Conservation (phyloP, 2,797 vertebrate genomes). For the Tokudaia muenninki region DNA sequence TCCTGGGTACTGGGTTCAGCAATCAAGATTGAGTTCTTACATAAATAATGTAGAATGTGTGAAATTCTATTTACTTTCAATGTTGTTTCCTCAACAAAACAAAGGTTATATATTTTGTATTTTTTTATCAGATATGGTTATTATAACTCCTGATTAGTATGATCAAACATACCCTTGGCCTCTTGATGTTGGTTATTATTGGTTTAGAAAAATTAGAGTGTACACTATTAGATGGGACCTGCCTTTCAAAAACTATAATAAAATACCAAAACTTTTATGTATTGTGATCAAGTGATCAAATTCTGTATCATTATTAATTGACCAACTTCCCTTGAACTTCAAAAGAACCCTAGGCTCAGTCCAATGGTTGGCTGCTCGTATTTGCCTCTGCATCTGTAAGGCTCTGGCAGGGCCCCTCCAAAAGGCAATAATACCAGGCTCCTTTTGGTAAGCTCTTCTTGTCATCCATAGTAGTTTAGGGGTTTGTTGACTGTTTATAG, state of each 20-base stretch:
- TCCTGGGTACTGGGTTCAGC: background rate
- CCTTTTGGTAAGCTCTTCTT: too few relatives aligned
- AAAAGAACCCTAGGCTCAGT: background rate
- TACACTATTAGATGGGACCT: too few relatives aligned
- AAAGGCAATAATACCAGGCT: too few relatives aligned
- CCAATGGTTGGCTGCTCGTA: too few relatives aligned
- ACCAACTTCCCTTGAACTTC: background rate
- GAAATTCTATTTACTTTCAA: background rate
- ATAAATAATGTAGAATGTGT: background rate
- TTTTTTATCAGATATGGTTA: background rate
- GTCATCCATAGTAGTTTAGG: too few relatives aligned
- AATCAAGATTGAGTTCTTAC: background rate
- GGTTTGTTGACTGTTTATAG: too few relatives aligned
- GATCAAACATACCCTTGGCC: background rate
- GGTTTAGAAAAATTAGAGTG: background rate
- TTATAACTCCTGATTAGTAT: background rate
- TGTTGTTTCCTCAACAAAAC: background rate
- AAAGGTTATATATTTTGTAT: background rate
- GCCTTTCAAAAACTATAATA: background rate
- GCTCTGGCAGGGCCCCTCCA: too few relatives aligned
- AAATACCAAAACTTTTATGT: background rate
- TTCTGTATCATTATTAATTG: background rate
- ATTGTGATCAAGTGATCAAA: background rate
- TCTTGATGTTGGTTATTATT: background rate
- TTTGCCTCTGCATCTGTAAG: too few relatives aligned